Evolutionary conservation across 2,888 invertebrate genomes (phyloP).

Genomic region (Eupithecia vulgata): DNA sequence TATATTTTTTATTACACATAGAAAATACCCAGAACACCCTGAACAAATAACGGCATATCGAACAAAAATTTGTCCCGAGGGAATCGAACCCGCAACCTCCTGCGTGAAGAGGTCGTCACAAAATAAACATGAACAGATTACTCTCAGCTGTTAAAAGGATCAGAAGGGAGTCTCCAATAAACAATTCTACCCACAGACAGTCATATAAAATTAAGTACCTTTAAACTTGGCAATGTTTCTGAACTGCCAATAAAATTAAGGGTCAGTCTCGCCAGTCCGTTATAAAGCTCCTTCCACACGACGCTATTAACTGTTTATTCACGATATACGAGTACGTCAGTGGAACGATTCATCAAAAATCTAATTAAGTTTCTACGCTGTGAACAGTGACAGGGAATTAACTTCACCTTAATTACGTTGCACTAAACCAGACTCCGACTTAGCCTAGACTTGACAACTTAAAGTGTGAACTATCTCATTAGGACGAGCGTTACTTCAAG

Average conservation of each 20-base stretch:
- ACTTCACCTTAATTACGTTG: constrained; percentile 75
- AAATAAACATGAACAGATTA: neutral
- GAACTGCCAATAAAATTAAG: constrained; percentile 34
- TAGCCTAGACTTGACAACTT: constrained; percentile 42
- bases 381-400: constrained; percentile 75
- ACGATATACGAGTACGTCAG: constrained; percentile 42
- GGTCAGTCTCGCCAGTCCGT: constrained; percentile 29
- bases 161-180: constrained; percentile 31
- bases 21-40: no score
- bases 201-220: constrained; percentile 32
- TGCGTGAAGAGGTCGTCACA: neutral
- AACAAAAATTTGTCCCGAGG: no score
- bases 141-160: neutral
- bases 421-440: constrained; percentile 56
- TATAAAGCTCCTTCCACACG: constrained; percentile 32
- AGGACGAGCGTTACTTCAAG: neutral
- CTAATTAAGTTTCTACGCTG: constrained; percentile 67
- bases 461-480: constrained; percentile 8
- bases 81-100: no score
- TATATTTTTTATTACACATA: no score
- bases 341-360: constrained; percentile 70
- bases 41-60: no score
- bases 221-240: constrained; percentile 34
- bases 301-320: constrained; percentile 40
- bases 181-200: constrained; percentile 30